A percentile compares a stretch with the other conserved stretches of the same genome.
phyloP scores from a whole-genome alignment of 2,113 vertebrate genomes.

The Coregonus clupeaformis region DNA sequence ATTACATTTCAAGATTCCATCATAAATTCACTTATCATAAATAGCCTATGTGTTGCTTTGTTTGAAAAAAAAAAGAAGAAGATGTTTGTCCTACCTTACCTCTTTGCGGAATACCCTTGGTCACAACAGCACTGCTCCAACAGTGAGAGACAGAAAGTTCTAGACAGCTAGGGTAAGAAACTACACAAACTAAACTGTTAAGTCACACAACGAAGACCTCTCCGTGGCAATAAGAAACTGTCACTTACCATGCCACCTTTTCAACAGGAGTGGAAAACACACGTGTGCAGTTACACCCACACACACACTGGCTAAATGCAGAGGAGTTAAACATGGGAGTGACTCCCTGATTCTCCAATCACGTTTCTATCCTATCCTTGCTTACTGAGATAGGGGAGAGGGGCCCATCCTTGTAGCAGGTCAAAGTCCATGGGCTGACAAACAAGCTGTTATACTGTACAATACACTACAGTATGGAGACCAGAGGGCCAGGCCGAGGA shows the following conservation, averaged over 20 bases:
- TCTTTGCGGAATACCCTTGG: background rate
- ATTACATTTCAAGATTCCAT: background rate
- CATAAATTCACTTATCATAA: background rate
- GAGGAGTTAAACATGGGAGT: background rate
- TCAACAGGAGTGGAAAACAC: constrained; percentile 4
- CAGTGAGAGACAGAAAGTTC: background rate
- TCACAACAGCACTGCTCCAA: background rate
- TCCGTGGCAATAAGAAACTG: background rate
- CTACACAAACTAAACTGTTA: background rate
- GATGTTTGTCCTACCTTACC: background rate
- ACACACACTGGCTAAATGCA: background rate
- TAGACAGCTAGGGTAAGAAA: background rate
- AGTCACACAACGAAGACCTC: background rate
- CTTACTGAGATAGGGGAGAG: background rate
- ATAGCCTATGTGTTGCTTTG: background rate
- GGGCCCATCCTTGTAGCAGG: background rate
- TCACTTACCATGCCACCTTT: background rate
- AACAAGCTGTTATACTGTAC: constrained; percentile 1
- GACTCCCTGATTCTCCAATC: background rate
- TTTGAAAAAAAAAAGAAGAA: background rate
- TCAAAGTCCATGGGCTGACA: constrained; percentile 35
- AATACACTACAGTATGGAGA: too few species aligned
- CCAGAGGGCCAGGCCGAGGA: too few species aligned
- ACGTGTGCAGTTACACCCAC: background rate
- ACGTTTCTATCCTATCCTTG: background rate